phyloP scores from a whole-genome alignment of 1,140 invertebrate genomes.

The Bombyx mori region ASM3026992v2 NC_085116.1:10950501-10951000 shows the following conservation, averaged over 20 bases:
- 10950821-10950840: constrained; percentile 48
- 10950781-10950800: constrained; percentile 31
- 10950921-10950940: constrained; percentile 22
- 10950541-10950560: too few relatives aligned
- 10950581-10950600: too few relatives aligned
- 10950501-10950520: too few relatives aligned
- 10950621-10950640: too few relatives aligned
- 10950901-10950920: constrained; percentile 17
- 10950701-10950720: too few relatives aligned
- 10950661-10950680: too few relatives aligned
- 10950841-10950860: constrained; percentile 20
- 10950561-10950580: too few relatives aligned
- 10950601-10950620: too few relatives aligned
- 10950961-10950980: not conserved
- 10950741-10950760: not conserved
- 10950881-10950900: constrained; percentile 49
- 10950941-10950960: constrained; percentile 36
- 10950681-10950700: too few relatives aligned
- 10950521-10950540: too few relatives aligned
- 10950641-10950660: too few relatives aligned
- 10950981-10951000: constrained; percentile 1
- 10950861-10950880: constrained; percentile 55
- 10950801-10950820: constrained; percentile 38
- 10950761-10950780: constrained; percentile 4
- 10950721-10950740: too few relatives aligned